Percentiles rank a stretch among this genome's conserved stretches.
These are phyloP conservation scores for Syrrhaptes paradoxus DNA, from an alignment of 2,113 vertebrate genomes.

Conservation along the genomic window DNA sequence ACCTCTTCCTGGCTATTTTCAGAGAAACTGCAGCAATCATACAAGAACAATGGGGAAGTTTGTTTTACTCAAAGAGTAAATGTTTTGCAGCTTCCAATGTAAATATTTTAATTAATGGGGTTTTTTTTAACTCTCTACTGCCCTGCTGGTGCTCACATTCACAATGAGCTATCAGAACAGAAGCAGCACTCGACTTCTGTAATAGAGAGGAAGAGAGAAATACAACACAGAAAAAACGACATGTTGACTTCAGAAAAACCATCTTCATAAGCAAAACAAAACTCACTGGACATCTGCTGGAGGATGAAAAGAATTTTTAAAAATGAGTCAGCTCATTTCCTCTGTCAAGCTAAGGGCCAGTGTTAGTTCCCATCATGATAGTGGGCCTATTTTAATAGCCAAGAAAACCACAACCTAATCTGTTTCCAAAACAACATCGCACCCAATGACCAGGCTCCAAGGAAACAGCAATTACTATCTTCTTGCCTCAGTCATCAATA, in stretches of 20 bases:
- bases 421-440: not conserved
- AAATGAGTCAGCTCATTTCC: not conserved
- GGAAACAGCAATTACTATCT: not conserved
- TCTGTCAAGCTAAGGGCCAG: accelerated
- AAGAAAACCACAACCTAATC: not conserved
- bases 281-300: not conserved
- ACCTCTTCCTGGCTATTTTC: slow-evolving; percentile 52
- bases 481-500: not conserved
- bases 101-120: slow-evolving; percentile 63
- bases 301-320: not conserved
- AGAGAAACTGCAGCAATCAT: slow-evolving; percentile 29
- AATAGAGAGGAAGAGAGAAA: not conserved
- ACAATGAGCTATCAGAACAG: not conserved
- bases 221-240: not conserved
- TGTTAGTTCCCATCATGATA: not conserved
- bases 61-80: slow-evolving; percentile 62
- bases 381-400: not conserved
- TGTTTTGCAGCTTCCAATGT: slow-evolving; percentile 58
- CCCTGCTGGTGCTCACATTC: not conserved
- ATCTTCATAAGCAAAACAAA: not conserved
- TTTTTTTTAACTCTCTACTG: slow-evolving; percentile 42
- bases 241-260: not conserved
- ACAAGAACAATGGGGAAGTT: slow-evolving; percentile 63
- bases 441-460: not conserved
- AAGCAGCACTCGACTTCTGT: not conserved